Evolutionary conservation across 2,113 vertebrate species (phyloP), one percentile per base, ranked within the genome.

Genomic region (Eubucco bourcierii): DNA sequence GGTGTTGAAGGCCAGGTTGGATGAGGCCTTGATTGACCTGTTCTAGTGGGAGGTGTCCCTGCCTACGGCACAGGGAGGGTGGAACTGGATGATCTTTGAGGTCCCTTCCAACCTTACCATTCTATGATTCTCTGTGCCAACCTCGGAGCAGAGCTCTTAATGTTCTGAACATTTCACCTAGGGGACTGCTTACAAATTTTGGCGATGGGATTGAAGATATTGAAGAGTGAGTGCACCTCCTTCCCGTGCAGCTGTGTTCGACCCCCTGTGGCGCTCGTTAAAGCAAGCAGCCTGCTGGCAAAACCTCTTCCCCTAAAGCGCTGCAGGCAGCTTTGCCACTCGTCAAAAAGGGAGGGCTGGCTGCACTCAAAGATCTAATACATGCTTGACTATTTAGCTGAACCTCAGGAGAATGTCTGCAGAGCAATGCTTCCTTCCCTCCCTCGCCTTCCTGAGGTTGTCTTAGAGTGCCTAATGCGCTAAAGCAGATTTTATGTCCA

Each of bases 161-260:
- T 90, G 41, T 19, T 94, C 28, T 64, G 33, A 96, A 91, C 81
- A 2, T 97, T 96, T 94, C 77, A 66, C 90, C 87, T 97, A 99
- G 98, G 94, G 98, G 98, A 50, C 98, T 98, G 93, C 91, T 98
- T 20, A 91, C 98, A 80, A 98, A 98, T 80, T 98, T 98, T 83
- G 98, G 98, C 56, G 98, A 99, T 37, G 97, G 97, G 41, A 98
- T 98, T 39, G 98, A 98, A 91, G 98, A 98, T 81, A 96, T 97
- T 37, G 98, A 98, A 95, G 97, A 98, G 98, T 99, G 97, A 98
- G 98, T 98, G 90, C 25, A 82, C 44, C 44, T 86, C 73, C 37
- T 87, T 46, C 9, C 2, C 6, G 20, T 47, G 0, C 80, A 27
- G 9, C 44, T 41, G 66, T 23, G 13, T 93, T 56, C 64, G 50